Base-by-base conservation (phyloP, 2,113 vertebrate genomes). In the Spermophilus dauricus region DNA sequence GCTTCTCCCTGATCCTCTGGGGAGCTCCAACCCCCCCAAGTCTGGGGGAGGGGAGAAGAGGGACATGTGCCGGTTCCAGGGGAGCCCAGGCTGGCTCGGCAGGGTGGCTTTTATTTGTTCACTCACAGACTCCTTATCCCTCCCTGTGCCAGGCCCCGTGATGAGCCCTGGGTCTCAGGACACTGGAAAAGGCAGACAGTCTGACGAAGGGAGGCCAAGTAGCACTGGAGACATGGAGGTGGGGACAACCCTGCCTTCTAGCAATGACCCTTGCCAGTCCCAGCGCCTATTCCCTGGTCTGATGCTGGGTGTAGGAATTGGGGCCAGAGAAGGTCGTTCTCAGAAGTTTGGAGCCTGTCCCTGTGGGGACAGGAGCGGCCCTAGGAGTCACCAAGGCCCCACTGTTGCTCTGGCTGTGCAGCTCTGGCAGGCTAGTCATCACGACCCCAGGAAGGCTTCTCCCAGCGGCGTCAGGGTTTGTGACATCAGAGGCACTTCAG, bases 221-320 rank as follows among this genome's bases (percentile, higher is more conserved):
- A n/a, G 37, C 72, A 67, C 42, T 18, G 51, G 77, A 85, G 37
- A 32, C 51, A 1, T 30, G n/a, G 37, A 53, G 17, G 16, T 24
- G 53, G 18, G 84, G 18, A 39, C 22, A 13, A 30, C 63, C n/a
- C 28, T 48, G 13, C 5, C n/a, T 61, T 51, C 69, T 58, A 53
- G 30, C 56, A 16, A 37, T 26, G 69, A 24, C 42, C 53, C 32
- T 65, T 42, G 48, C 16, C 20, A 8, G 76, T 63, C n/a, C 8
- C 4, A 56, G 39, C 0, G 0, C 34, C 2, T 32, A 39, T 26
- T 11, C 5, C n/a, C 86, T 58, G 51, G 12, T 39, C 94, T n/a
- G 32, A 37, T 73, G 53, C 76, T 17, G 42, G 53, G n/a, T 4
- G 8, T 8, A 11, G 42, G 61, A 58, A 16, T 34, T 0, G 0